Percentiles rank a stretch among this genome's conserved stretches.
Evolutionary conservation across 1,140 invertebrate species (phyloP).

Genomic region (Hylaeus volcanicus): DNA sequence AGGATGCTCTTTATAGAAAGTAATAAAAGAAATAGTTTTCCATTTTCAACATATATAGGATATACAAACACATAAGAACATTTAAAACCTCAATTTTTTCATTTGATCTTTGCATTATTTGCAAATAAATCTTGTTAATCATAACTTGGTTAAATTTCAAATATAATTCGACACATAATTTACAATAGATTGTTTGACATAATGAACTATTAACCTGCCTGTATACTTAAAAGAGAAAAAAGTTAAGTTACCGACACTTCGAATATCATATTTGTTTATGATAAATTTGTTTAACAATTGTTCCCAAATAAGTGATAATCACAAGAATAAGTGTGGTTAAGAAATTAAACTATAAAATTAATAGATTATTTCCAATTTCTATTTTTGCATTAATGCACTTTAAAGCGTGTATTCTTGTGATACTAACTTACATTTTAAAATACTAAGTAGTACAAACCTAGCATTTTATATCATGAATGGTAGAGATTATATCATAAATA

Average conservation of each 20-base stretch:
- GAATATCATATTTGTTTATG: background rate
- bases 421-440: slow-evolving; percentile 23
- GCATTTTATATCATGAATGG: slow-evolving; percentile 28
- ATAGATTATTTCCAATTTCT: background rate
- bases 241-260: background rate
- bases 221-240: background rate
- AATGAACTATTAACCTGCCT: background rate
- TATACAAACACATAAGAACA: background rate
- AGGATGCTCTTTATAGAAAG: background rate
- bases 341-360: background rate
- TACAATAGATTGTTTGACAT: no score
- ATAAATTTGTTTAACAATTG: no score
- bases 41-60: background rate
- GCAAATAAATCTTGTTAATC: background rate
- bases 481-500: slow-evolving; percentile 7
- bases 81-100: background rate
- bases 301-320: background rate
- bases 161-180: slow-evolving; percentile 1
- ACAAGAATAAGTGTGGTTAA: background rate
- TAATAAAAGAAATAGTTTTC: slow-evolving; percentile 13
- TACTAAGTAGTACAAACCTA: slow-evolving; percentile 22
- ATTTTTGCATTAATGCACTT: background rate
- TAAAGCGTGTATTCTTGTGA: slow-evolving; percentile 18
- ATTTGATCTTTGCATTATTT: slow-evolving; percentile 9
- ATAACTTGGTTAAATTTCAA: background rate